Percentiles rank a stretch among this genome's conserved stretches.
phyloP scores from a whole-genome alignment of 2,888 invertebrate genomes.

The Lampropteryx suffumata region DNA sequence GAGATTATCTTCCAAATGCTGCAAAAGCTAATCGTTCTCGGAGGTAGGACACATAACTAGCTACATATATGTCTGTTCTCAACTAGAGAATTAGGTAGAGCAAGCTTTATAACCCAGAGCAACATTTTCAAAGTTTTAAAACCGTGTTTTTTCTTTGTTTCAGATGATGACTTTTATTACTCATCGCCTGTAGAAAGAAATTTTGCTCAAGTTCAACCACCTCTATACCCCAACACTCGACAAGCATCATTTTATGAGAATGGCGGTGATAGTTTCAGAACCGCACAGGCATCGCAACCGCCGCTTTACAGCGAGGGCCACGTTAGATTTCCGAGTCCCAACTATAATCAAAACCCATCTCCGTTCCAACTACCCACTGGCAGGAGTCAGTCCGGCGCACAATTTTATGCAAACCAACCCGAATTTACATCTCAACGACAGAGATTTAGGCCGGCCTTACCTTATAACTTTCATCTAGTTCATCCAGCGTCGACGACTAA shows the following conservation, averaged over 20 bases:
- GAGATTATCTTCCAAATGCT: conserved; percentile 47
- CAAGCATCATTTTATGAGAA: conserved; percentile 66
- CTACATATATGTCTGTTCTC: too few species aligned
- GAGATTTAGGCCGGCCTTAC: conserved; percentile 68
- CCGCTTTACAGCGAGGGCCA: conserved; percentile 65
- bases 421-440: conserved; percentile 68
- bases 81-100: too few species aligned
- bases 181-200: conserved; percentile 72
- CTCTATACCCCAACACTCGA: conserved; percentile 68
- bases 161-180: conserved; percentile 78
- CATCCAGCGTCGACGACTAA: conserved; percentile 79
- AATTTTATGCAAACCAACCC: conserved; percentile 76
- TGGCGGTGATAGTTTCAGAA: conserved; percentile 64
- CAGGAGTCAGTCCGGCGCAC: conserved; percentile 73
- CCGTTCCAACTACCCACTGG: conserved; percentile 76
- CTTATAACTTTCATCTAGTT: conserved; percentile 72
- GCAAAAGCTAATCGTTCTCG: conserved; percentile 23
- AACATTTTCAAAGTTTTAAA: too few species aligned
- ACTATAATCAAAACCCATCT: conserved; percentile 76
- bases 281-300: conserved; percentile 59
- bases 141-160: conserved; percentile 48
- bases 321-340: conserved; percentile 71
- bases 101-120: too few species aligned
- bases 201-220: conserved; percentile 80
- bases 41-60: not conserved